Percentiles rank a stretch among this genome's conserved stretches.
These are phyloP conservation scores for Bathynomus jamesi DNA, from an alignment of 1,140 invertebrate genomes.

Conservation along the genomic window DNA sequence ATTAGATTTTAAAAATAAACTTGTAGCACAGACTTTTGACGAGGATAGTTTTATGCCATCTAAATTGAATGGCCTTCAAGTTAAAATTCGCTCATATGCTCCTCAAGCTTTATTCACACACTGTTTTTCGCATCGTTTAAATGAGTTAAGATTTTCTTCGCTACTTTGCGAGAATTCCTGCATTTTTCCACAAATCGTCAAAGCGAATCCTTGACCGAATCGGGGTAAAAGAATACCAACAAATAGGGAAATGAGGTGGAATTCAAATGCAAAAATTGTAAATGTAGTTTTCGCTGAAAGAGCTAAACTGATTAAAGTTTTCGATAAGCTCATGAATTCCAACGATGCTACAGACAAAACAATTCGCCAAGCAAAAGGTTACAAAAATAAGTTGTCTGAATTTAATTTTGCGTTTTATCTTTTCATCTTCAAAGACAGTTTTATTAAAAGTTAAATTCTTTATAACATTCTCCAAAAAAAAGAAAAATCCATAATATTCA, in stretches of 20 bases:
- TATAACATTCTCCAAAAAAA: conserved; percentile 17
- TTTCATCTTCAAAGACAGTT: conserved; percentile 4
- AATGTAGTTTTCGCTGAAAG: neutral
- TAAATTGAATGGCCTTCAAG: conserved; percentile 20
- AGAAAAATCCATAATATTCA: neutral
- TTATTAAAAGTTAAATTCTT: conserved; percentile 14
- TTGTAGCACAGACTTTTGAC: conserved; percentile 33
- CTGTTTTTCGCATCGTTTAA: neutral
- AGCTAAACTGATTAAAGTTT: neutral
- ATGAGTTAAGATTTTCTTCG: conserved; percentile 17
- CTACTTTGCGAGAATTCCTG: conserved; percentile 9
- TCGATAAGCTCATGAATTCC: neutral
- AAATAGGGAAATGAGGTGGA: conserved; percentile 3
- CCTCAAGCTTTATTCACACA: neutral
- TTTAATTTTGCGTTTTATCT: conserved; percentile 14
- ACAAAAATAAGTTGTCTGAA: neutral
- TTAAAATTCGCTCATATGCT: neutral
- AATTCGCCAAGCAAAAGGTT: neutral
- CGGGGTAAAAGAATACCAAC: neutral
- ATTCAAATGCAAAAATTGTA: neutral
- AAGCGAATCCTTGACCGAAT: conserved; percentile 16
- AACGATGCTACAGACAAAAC: neutral
- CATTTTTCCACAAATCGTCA: conserved; percentile 24
- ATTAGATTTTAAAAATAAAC: conserved; percentile 12
- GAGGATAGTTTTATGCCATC: conserved; percentile 22